These are phyloP conservation scores for Ophonus ardosiacus DNA, from an alignment of 2,888 invertebrate genomes.

Conservation along the genomic window DNA sequence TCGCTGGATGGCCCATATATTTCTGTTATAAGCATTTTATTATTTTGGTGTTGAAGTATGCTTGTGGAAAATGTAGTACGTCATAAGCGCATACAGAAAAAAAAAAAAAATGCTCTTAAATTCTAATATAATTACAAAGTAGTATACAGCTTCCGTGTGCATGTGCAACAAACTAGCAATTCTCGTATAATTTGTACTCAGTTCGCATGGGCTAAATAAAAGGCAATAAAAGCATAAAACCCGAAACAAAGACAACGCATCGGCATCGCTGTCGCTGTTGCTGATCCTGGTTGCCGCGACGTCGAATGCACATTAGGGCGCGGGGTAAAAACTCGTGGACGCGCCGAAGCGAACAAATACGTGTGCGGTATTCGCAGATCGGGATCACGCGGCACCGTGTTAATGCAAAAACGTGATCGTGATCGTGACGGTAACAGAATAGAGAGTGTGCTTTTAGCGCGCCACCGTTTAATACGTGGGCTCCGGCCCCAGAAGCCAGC, in stretches of 20 bases:
- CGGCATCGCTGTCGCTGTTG: not conserved
- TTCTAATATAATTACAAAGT: not conserved
- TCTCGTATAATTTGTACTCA: not conserved
- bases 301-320: slow-evolving; percentile 19
- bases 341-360: slow-evolving; percentile 46
- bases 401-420: slow-evolving; percentile 61
- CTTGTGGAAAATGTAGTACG: too few species aligned
- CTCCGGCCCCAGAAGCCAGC: not conserved
- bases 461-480: slow-evolving; percentile 34
- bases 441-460: slow-evolving; percentile 56
- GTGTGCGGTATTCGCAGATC: slow-evolving; percentile 51
- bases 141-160: not conserved
- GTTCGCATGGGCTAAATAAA: not conserved
- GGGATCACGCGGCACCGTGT: slow-evolving; percentile 54
- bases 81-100: too few species aligned
- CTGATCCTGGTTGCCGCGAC: not conserved
- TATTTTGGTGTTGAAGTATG: too few species aligned
- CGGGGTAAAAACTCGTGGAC: slow-evolving; percentile 22
- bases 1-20: too few species aligned
- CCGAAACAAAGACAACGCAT: slow-evolving; percentile 3
- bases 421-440: slow-evolving; percentile 51
- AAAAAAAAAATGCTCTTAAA: not conserved
- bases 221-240: slow-evolving; percentile 15
- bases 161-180: slow-evolving; percentile 5
- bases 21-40: too few species aligned